Conservation (phyloP, 2,888 invertebrate genomes). For the Aphodius granarius region DNA sequence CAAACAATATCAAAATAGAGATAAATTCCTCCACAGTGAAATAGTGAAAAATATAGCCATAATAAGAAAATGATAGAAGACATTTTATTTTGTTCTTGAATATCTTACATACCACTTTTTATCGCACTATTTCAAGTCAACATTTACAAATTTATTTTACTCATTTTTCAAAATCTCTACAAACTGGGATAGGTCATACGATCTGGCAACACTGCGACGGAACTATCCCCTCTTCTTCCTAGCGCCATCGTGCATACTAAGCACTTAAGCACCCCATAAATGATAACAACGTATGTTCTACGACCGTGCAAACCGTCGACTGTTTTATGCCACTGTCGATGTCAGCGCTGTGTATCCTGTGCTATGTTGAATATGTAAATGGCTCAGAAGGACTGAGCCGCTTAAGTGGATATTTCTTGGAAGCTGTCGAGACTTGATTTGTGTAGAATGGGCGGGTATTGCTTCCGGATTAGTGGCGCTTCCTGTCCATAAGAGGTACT, state of each 20-base stretch:
- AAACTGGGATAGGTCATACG: too few species aligned
- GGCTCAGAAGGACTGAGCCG: background rate
- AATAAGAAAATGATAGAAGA: too few species aligned
- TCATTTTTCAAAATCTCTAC: too few species aligned
- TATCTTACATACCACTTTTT: too few species aligned
- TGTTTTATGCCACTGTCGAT: conserved; percentile 17
- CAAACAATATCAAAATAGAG: too few species aligned
- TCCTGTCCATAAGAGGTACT: too few species aligned
- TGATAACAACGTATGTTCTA: conserved; percentile 39
- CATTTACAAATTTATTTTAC: too few species aligned
- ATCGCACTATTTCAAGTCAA: too few species aligned
- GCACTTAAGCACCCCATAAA: conserved; percentile 39
- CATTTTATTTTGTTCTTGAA: too few species aligned
- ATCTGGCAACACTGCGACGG: too few species aligned
- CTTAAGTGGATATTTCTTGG: background rate
- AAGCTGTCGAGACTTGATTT: background rate
- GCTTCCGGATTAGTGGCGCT: background rate
- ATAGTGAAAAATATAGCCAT: too few species aligned
- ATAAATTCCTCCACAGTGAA: too few species aligned
- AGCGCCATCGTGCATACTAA: conserved; percentile 30
- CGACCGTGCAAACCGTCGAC: conserved; percentile 28
- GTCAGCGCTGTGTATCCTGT: background rate
- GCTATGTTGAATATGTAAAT: background rate
- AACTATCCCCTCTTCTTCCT: background rate
- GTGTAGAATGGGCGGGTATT: background rate